Conservation (phyloP, 2,797 vertebrate genomes). For the Chelon auratus region DNA sequence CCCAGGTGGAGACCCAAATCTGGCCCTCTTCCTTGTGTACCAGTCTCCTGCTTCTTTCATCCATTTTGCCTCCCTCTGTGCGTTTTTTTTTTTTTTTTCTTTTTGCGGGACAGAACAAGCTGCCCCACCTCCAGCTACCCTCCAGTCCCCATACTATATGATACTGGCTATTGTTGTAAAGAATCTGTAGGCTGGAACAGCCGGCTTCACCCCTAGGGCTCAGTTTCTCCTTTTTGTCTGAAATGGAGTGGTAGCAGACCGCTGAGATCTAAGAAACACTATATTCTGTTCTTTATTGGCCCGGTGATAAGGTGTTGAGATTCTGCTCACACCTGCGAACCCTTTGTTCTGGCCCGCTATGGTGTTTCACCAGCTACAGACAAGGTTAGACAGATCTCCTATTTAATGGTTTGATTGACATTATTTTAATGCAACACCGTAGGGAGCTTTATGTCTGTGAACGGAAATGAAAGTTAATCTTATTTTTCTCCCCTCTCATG, state of each 20-base stretch:
- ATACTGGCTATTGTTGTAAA: constrained; percentile 80
- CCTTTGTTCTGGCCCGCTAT: constrained; percentile 76
- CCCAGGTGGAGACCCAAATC: constrained; percentile 65
- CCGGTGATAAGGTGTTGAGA: constrained; percentile 77
- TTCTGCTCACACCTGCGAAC: constrained; percentile 82
- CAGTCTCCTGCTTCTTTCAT: constrained; percentile 60
- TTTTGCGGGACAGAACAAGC: constrained; percentile 58
- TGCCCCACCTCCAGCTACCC: constrained; percentile 57
- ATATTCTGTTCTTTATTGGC: constrained; percentile 78
- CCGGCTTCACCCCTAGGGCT: constrained; percentile 66
- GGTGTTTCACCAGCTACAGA: constrained; percentile 78
- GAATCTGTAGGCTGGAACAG: constrained; percentile 70
- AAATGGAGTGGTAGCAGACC: constrained; percentile 61
- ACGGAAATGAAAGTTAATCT: constrained; percentile 76
- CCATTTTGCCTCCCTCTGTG: constrained; percentile 38
- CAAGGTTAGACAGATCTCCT: constrained; percentile 70
- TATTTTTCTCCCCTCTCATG: constrained; percentile 30
- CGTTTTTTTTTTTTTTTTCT: constrained; percentile 58
- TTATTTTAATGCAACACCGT: constrained; percentile 78
- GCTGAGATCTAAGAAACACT: constrained; percentile 79
- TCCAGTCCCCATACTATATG: constrained; percentile 69
- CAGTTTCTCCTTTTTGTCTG: constrained; percentile 69
- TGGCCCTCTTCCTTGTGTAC: constrained; percentile 32
- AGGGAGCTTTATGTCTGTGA: constrained; percentile 64
- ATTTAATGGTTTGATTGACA: constrained; percentile 80